These are phyloP conservation scores for Ceraclea dissimilis DNA, from an alignment of 2,888 invertebrate genomes.

Conservation along the genomic window DNA sequence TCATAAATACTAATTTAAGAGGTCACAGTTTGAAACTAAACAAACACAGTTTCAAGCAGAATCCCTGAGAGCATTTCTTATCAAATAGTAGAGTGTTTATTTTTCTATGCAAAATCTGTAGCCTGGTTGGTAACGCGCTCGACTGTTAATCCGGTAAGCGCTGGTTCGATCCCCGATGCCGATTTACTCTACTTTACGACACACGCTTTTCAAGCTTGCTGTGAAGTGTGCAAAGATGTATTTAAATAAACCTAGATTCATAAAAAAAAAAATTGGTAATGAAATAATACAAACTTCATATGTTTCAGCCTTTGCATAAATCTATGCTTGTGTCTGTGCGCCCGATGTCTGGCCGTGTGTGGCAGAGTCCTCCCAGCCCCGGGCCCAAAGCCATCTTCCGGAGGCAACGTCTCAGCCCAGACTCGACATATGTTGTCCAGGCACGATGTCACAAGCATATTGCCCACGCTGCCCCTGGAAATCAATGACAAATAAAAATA, in stretches of 20 bases:
- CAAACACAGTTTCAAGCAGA: no score
- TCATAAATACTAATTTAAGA: no score
- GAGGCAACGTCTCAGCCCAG: constrained; percentile 96
- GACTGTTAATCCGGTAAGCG: no score
- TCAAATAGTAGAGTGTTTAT: no score
- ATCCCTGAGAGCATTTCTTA: no score
- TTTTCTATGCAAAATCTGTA: no score
- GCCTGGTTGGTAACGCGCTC: no score
- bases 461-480: constrained; percentile 86
- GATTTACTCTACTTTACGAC: no score
- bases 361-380: constrained; percentile 51
- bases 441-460: constrained; percentile 96
- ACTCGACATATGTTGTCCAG: constrained; percentile 97
- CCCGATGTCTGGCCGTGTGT: constrained; percentile 68
- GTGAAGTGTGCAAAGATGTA: no score
- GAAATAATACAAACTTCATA: constrained; percentile 66
- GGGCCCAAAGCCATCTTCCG: constrained; percentile 80
- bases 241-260: neutral
- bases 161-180: no score
- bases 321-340: constrained; percentile 90
- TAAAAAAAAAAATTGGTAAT: neutral
- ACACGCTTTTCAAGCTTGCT: no score
- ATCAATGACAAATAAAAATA: neutral
- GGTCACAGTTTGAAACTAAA: no score
- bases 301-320: constrained; percentile 95